A percentile compares a stretch with the other conserved stretches of the same genome.
Conservation (phyloP, 2,888 invertebrate genomes). For the Metalampra italica region DNA sequence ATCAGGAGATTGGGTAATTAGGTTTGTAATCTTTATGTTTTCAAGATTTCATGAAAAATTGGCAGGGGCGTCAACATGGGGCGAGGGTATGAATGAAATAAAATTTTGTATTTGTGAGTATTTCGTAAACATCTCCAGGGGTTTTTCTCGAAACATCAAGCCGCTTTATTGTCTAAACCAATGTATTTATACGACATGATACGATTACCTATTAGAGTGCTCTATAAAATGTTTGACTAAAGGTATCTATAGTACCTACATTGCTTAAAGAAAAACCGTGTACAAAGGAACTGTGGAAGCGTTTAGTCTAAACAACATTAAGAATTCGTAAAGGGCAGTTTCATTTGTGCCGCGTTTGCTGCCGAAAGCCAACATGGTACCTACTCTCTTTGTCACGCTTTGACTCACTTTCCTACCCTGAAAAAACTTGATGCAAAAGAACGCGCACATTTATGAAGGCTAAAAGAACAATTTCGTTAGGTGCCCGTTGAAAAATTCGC, state of each 20-base stretch:
- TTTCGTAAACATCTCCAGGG: too few relatives aligned
- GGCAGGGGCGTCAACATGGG: conserved; percentile 7
- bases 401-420: conserved; percentile 47
- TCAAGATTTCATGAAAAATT: conserved; percentile 37
- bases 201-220: too few relatives aligned
- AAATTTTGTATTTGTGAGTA: too few relatives aligned
- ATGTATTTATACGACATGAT: too few relatives aligned
- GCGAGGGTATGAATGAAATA: too few relatives aligned
- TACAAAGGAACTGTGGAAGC: background rate
- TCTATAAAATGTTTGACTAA: too few relatives aligned
- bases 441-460: conserved; percentile 64
- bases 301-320: conserved; percentile 7
- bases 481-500: conserved; percentile 65
- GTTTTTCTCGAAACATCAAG: too few relatives aligned
- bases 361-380: conserved; percentile 35
- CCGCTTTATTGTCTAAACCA: too few relatives aligned
- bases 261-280: too few relatives aligned
- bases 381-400: conserved; percentile 55
- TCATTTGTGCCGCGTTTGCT: conserved; percentile 33
- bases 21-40: conserved; percentile 62
- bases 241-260: too few relatives aligned
- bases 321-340: conserved; percentile 20
- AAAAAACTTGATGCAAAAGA: conserved; percentile 55
- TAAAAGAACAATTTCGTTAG: conserved; percentile 75
- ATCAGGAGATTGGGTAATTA: conserved; percentile 74